Conservation (phyloP, 1,140 invertebrate genomes). For the Bombus polaris region DNA sequence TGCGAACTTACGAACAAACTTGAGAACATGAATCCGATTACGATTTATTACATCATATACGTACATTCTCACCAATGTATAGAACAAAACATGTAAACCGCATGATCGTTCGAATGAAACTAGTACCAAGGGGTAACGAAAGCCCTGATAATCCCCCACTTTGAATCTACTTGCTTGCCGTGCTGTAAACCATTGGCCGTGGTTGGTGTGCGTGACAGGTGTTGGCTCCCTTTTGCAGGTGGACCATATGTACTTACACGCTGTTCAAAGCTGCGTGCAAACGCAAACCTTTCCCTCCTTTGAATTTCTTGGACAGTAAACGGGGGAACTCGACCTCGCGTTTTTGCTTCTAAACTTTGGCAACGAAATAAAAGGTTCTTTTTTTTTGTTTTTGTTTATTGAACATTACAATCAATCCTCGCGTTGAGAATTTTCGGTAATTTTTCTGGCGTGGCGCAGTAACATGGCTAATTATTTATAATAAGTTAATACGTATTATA, state of each 20-base stretch:
- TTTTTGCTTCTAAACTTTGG: not conserved
- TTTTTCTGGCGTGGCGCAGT: too few species aligned
- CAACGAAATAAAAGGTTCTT: not conserved
- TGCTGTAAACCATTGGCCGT: constrained; percentile 57
- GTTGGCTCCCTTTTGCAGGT: constrained; percentile 77
- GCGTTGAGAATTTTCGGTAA: too few species aligned
- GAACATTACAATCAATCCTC: too few species aligned
- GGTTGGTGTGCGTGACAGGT: constrained; percentile 78
- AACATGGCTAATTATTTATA: too few species aligned
- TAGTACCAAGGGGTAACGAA: constrained; percentile 67
- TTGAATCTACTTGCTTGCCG: constrained; percentile 64
- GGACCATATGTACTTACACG: constrained; percentile 70
- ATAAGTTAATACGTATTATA: too few species aligned
- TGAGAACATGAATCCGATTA: not conserved
- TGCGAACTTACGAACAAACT: too few species aligned
- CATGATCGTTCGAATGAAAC: constrained; percentile 65
- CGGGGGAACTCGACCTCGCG: constrained; percentile 25
- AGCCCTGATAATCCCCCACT: constrained; percentile 53
- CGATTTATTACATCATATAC: not conserved
- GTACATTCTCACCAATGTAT: not conserved
- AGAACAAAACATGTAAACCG: constrained; percentile 33
- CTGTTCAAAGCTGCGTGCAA: constrained; percentile 59
- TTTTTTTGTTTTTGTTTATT: too few species aligned
- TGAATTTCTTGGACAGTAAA: constrained; percentile 6
- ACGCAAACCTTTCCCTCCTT: constrained; percentile 57